These are phyloP conservation scores for Gonocerus acuteangulatus DNA, from an alignment of 2,888 invertebrate genomes.

Conservation along the genomic window DNA sequence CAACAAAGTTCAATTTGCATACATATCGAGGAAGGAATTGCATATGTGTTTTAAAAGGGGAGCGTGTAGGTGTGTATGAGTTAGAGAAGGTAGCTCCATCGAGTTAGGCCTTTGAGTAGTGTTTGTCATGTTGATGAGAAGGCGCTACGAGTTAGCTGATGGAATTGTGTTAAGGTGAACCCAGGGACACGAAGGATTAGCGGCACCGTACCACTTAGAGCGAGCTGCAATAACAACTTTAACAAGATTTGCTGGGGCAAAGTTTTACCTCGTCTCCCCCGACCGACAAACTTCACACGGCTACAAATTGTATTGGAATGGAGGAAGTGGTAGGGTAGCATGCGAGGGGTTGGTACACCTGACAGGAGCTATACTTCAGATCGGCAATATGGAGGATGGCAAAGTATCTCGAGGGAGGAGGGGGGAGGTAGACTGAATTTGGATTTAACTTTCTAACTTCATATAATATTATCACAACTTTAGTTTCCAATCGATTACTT, in stretches of 20 bases:
- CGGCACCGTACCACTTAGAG: constrained; percentile 1
- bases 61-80: not conserved
- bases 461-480: no score
- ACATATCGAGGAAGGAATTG: not conserved
- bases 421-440: not conserved
- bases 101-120: constrained; percentile 10
- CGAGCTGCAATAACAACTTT: constrained; percentile 17
- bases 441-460: constrained; percentile 5
- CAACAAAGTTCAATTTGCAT: not conserved
- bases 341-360: not conserved
- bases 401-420: not conserved
- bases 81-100: not conserved
- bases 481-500: no score
- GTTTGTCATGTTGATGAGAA: constrained; percentile 14
- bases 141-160: constrained; percentile 1
- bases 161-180: constrained; percentile 1
- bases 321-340: constrained; percentile 1
- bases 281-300: constrained; percentile 5
- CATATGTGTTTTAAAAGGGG: not conserved
- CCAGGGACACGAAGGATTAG: constrained; percentile 4
- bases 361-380: not conserved
- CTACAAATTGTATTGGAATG: constrained; percentile 18
- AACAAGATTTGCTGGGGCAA: constrained; percentile 2
- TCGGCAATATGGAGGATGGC: constrained; percentile 10
- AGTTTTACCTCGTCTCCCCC: not conserved